phyloP scores from a whole-genome alignment of 2,113 vertebrate genomes.

The Phocoena phocoena region DNA sequence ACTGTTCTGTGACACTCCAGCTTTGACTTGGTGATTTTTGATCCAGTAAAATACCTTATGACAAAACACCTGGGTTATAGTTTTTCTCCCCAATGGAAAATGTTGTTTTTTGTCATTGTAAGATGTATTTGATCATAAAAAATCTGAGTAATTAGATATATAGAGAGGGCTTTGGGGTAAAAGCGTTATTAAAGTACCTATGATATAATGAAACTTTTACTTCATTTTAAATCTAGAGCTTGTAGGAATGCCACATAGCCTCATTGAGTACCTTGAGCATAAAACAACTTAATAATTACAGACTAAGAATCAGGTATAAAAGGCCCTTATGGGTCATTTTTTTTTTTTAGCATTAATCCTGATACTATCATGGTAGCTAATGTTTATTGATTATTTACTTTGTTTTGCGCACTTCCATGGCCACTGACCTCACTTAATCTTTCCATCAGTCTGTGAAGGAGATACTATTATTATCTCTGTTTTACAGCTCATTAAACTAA shows the following conservation, averaged over 20 bases:
- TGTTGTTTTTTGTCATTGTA: neutral
- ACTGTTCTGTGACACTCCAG: neutral
- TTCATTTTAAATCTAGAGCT: neutral
- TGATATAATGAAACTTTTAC: neutral
- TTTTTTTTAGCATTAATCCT: conserved; percentile 29
- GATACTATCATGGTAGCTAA: neutral
- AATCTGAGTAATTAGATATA: neutral
- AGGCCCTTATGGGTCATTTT: neutral
- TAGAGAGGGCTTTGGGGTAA: neutral
- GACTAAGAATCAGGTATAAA: neutral
- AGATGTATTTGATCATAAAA: neutral
- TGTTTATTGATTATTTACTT: conserved; percentile 42
- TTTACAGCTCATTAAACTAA: conserved; percentile 13
- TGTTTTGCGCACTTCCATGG: neutral
- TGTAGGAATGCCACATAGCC: neutral
- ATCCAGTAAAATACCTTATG: neutral
- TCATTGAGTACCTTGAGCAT: neutral
- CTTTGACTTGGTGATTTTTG: conserved; percentile 10
- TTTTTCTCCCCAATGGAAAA: neutral
- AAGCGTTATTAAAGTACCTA: neutral
- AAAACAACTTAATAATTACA: neutral
- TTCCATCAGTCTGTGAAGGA: neutral
- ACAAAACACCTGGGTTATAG: neutral
- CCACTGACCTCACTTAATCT: neutral
- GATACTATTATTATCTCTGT: neutral